These are phyloP conservation scores for Hippocampus mohnikei DNA, from an alignment of 2,113 vertebrate genomes.

Conservation along the genomic window DNA sequence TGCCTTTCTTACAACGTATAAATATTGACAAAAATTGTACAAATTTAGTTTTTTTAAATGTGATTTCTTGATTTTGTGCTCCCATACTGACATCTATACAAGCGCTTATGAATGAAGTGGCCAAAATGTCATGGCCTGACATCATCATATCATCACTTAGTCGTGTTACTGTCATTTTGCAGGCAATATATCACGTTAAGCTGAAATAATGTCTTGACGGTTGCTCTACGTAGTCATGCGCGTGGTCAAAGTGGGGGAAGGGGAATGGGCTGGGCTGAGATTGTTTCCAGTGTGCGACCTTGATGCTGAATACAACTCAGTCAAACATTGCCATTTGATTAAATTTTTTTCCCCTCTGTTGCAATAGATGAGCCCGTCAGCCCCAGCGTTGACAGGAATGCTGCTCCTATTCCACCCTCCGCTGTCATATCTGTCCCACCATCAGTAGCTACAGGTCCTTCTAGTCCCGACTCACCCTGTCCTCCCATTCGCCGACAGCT, in stretches of 20 bases:
- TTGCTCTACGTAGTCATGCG: background rate
- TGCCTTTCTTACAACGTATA: background rate
- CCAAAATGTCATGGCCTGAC: background rate
- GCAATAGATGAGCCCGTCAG: slow-evolving; percentile 89
- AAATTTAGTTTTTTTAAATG: background rate
- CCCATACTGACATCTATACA: background rate
- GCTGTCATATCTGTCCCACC: slow-evolving; percentile 87
- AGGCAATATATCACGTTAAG: background rate
- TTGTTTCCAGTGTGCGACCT: background rate
- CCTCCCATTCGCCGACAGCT: slow-evolving; percentile 89
- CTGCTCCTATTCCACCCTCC: slow-evolving; percentile 87
- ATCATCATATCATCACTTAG: background rate
- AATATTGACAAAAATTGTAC: background rate
- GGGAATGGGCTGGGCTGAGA: background rate
- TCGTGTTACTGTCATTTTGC: background rate
- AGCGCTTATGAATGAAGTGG: background rate
- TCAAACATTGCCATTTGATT: background rate
- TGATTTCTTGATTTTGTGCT: background rate
- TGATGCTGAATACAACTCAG: background rate
- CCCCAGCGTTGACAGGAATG: slow-evolving; percentile 89
- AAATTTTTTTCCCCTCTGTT: background rate
- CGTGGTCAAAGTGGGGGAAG: background rate
- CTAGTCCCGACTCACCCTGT: slow-evolving; percentile 79
- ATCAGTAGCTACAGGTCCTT: slow-evolving; percentile 75
- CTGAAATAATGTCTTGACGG: background rate